These are phyloP conservation scores for Tragelaphus oryx DNA, from an alignment of 2,797 vertebrate genomes.

Conservation along the genomic window DNA sequence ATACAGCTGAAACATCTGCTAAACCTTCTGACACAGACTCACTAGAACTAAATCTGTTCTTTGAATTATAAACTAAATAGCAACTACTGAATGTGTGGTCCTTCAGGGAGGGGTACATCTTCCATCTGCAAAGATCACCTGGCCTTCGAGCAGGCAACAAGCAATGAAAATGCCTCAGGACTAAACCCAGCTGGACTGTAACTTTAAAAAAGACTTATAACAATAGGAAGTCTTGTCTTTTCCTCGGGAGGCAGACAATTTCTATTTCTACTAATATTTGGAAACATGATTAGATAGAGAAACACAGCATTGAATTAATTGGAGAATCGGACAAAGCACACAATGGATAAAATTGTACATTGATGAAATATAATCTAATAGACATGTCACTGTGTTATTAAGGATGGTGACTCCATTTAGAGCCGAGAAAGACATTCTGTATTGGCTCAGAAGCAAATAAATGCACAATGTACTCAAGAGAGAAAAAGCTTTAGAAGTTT, in stretches of 20 bases:
- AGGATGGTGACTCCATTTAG: neutral
- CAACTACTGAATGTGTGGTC: neutral
- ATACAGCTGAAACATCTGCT: neutral
- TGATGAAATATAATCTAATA: constrained; percentile 3
- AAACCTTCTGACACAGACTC: neutral
- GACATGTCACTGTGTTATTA: neutral
- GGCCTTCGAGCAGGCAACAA: neutral
- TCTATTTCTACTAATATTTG: neutral
- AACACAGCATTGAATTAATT: neutral
- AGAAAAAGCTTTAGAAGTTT: neutral
- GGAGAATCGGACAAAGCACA: neutral
- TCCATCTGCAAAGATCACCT: neutral
- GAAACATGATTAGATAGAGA: constrained; percentile 40
- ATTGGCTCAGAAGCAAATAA: neutral
- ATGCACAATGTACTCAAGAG: neutral
- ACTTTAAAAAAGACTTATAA: neutral
- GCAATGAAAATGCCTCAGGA: neutral
- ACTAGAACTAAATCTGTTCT: neutral
- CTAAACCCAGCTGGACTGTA: neutral
- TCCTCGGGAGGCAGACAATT: neutral
- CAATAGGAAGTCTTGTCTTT: neutral
- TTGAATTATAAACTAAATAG: constrained; percentile 34
- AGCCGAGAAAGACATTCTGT: neutral
- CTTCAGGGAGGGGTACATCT: neutral
- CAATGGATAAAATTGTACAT: neutral